These are phyloP conservation scores for Hirtodrosophila alboralis DNA, from an alignment of 2,888 invertebrate genomes.

Conservation along the genomic window DNA sequence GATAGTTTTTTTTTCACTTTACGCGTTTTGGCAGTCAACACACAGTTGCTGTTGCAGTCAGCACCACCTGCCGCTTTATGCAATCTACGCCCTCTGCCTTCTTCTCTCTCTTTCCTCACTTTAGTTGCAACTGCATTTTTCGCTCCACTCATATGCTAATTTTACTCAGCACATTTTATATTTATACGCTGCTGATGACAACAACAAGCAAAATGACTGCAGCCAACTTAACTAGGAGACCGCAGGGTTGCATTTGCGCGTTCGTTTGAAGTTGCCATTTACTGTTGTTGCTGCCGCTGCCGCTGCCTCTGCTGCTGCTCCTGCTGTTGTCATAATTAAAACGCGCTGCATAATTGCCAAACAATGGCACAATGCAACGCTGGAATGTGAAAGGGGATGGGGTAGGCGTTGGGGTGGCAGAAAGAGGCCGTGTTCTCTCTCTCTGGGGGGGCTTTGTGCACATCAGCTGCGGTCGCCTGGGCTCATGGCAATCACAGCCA, in stretches of 20 bases:
- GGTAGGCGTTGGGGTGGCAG: conserved; percentile 1
- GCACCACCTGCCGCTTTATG: conserved; percentile 41
- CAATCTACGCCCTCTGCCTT: conserved; percentile 1
- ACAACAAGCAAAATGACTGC: conserved; percentile 40
- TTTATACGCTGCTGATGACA: conserved; percentile 58
- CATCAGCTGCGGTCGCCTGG: conserved; percentile 9
- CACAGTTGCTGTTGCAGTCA: conserved; percentile 27
- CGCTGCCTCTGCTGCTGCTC: conserved; percentile 7
- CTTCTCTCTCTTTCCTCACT: conserved; percentile 12
- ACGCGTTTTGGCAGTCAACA: conserved; percentile 39
- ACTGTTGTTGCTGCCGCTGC: conserved; percentile 11
- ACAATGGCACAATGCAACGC: conserved; percentile 55
- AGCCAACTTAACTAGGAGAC: conserved; percentile 47
- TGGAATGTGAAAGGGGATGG: conserved; percentile 1
- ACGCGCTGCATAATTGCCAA: conserved; percentile 69
- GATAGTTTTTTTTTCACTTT: conserved; percentile 12
- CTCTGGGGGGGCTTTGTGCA: neutral
- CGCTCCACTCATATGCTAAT: conserved; percentile 61
- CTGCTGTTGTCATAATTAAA: conserved; percentile 67
- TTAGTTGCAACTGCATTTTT: neutral
- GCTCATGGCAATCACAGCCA: conserved; percentile 51
- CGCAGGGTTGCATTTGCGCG: conserved; percentile 50
- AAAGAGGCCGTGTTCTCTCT: neutral
- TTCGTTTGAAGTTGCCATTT: conserved; percentile 47
- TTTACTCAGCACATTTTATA: conserved; percentile 68